phyloP scores from a whole-genome alignment of 2,113 vertebrate species.

The Raja brachyura region DNA sequence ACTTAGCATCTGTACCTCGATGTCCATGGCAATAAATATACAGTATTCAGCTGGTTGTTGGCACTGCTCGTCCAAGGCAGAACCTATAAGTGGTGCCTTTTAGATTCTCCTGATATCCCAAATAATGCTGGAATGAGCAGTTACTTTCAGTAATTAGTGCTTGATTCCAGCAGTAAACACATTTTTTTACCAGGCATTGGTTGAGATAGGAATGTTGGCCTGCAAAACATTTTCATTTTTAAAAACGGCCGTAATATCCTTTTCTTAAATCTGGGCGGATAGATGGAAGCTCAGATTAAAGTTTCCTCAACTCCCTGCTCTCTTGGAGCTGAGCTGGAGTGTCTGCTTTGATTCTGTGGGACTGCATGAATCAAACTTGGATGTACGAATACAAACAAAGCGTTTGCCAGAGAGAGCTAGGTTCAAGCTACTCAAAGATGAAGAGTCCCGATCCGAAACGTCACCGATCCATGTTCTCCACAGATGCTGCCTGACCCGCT shows the following conservation, averaged over 20 bases:
- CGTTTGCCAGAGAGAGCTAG: neutral
- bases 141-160: neutral
- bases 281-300: neutral
- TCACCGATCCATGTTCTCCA: too few relatives aligned
- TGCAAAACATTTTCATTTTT: neutral
- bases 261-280: neutral
- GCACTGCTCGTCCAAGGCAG: neutral
- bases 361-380: neutral
- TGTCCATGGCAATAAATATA: neutral
- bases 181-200: neutral
- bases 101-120: constrained; percentile 11
- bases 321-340: neutral
- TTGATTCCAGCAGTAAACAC: neutral
- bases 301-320: neutral
- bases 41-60: neutral
- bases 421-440: neutral
- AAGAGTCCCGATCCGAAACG: too few relatives aligned
- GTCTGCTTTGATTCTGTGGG: neutral
- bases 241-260: neutral
- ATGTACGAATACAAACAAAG: neutral
- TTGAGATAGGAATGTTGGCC: neutral
- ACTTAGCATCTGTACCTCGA: neutral
- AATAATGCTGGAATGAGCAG: neutral
- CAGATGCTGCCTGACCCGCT: too few relatives aligned
- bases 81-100: neutral